phyloP scores from a whole-genome alignment of 2,888 invertebrate species.

The Mantis religiosa region DNA sequence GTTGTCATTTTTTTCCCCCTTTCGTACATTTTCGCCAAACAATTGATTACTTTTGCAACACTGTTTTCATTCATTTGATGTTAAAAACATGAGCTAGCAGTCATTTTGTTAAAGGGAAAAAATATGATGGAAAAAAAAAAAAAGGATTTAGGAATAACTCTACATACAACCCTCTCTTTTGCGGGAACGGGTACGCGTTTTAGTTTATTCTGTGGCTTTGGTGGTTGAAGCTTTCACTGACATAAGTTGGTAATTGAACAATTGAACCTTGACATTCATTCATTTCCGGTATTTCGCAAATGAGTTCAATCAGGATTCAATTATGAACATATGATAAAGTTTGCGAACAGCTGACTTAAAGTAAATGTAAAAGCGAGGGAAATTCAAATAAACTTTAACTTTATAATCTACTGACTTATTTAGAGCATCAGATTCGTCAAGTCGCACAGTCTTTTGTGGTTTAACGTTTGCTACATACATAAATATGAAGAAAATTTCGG shows the following conservation, averaged over 20 bases:
- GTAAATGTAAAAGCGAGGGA: background rate
- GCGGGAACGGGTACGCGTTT: too few relatives aligned
- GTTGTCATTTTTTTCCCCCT: background rate
- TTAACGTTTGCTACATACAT: too few relatives aligned
- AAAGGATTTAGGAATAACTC: too few relatives aligned
- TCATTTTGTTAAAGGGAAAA: too few relatives aligned
- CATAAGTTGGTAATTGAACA: background rate
- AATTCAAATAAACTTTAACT: background rate
- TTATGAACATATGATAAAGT: background rate
- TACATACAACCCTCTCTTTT: too few relatives aligned
- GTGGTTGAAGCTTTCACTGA: background rate
- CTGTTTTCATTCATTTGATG: background rate
- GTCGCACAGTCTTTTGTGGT: too few relatives aligned
- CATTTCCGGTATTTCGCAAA: background rate
- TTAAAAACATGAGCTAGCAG: background rate
- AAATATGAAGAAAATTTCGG: too few relatives aligned
- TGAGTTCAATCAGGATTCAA: background rate
- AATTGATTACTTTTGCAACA: background rate
- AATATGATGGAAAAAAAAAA: too few relatives aligned
- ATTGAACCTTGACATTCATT: background rate
- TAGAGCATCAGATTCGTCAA: too few relatives aligned
- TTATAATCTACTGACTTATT: too few relatives aligned
- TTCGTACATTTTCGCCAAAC: background rate
- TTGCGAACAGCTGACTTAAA: background rate
- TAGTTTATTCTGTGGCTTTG: too few relatives aligned